phyloP scores from a whole-genome alignment of 2,797 vertebrate species.

The Sebastes iracundus region DNA sequence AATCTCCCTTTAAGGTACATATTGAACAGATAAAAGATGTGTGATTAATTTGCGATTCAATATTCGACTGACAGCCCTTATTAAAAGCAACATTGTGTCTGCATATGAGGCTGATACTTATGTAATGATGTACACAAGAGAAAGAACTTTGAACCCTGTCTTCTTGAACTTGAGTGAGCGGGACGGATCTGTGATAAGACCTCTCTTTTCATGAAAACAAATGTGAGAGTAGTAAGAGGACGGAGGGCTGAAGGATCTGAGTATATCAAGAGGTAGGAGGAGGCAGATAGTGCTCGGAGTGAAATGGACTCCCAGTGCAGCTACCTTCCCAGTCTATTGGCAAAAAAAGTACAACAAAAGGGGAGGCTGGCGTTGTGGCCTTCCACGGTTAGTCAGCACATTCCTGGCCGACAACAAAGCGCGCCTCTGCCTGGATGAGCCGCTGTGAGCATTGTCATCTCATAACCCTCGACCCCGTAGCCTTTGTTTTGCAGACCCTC shows the following conservation, averaged over 20 bases:
- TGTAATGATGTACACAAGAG: conserved; percentile 64
- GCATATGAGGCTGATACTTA: conserved; percentile 45
- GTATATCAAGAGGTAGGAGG: not conserved
- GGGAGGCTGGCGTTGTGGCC: conserved; percentile 72
- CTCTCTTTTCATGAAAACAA: conserved; percentile 51
- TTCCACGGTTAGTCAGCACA: conserved; percentile 82
- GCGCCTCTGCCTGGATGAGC: conserved; percentile 71
- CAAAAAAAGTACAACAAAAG: conserved; percentile 68
- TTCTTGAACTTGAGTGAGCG: conserved; percentile 62
- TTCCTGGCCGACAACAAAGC: conserved; percentile 83
- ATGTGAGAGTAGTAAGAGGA: not conserved
- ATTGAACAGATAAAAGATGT: too few species aligned
- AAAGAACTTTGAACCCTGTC: conserved; percentile 63
- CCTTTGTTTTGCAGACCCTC: conserved; percentile 68
- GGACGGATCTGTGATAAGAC: conserved; percentile 61
- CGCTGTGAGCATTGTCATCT: conserved; percentile 73
- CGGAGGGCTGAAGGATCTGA: not conserved
- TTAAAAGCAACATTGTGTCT: not conserved
- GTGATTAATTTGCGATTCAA: too few species aligned
- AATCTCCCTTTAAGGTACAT: too few species aligned
- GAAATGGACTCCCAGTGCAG: conserved; percentile 30
- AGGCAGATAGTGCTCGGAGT: not conserved
- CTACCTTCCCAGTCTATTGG: conserved; percentile 60
- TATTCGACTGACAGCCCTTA: too few species aligned
- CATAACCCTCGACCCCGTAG: conserved; percentile 69